These are phyloP conservation scores for Terebella lapidaria DNA, from an alignment of 2,888 invertebrate species.

Conservation along the genomic window DNA sequence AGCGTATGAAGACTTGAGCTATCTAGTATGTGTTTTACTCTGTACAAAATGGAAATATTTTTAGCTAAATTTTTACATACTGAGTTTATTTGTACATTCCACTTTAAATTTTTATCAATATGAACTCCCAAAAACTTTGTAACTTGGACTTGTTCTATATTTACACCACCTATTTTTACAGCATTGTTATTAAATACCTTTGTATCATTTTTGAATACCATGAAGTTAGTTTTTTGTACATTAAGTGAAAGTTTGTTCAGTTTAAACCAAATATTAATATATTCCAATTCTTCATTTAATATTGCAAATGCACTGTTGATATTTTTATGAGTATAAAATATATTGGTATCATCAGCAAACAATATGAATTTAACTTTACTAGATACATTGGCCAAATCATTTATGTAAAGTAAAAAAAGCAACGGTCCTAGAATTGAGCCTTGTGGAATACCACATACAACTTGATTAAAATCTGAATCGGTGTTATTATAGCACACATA, in stretches of 20 bases:
- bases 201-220: neutral
- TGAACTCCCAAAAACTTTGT: neutral
- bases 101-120: neutral
- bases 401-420: neutral
- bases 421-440: neutral
- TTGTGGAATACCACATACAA: neutral
- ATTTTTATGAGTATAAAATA: neutral
- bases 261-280: neutral
- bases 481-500: neutral
- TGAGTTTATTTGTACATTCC: neutral
- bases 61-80: no score
- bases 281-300: neutral
- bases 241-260: neutral
- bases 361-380: neutral
- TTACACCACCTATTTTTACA: neutral
- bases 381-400: neutral
- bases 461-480: neutral
- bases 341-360: neutral
- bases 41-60: no score
- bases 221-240: neutral
- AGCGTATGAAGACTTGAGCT: no score
- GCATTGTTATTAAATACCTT: neutral
- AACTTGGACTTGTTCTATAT: neutral
- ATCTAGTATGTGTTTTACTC: no score
- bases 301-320: neutral